Percentiles rank a stretch among this genome's conserved stretches.
Evolutionary conservation across 2,797 vertebrate genomes (phyloP).

Genomic region (Neosalanx taihuensis): DNA sequence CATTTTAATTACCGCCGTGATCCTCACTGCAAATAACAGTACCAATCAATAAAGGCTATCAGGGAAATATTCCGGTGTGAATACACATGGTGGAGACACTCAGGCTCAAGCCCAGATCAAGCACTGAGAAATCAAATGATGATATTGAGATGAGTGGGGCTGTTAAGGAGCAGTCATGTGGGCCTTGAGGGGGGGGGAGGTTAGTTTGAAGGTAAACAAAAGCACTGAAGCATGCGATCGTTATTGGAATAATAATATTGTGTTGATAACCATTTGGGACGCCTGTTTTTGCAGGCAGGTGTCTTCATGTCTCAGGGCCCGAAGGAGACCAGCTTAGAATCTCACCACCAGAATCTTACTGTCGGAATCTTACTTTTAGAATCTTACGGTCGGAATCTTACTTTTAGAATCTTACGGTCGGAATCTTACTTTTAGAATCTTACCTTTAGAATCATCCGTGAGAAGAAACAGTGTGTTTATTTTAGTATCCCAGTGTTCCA

Average conservation of each 20-base stretch:
- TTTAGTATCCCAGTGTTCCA: too few species aligned
- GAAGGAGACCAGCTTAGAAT: too few species aligned
- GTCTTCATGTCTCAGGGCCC: constrained; percentile 35
- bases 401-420: too few species aligned
- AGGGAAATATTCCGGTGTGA: constrained; percentile 71
- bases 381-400: too few species aligned
- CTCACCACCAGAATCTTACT: background rate
- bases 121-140: constrained; percentile 63
- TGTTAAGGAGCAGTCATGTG: constrained; percentile 14
- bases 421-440: too few species aligned
- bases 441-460: too few species aligned
- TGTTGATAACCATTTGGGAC: constrained; percentile 2
- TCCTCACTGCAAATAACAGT: constrained; percentile 78
- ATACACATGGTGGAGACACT: constrained; percentile 65
- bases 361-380: too few species aligned
- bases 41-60: constrained; percentile 73
- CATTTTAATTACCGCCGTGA: constrained; percentile 79
- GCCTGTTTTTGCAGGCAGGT: constrained; percentile 29
- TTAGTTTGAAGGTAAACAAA: background rate
- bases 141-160: constrained; percentile 7
- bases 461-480: too few species aligned
- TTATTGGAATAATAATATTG: constrained; percentile 1
- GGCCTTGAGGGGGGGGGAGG: constrained; percentile 3
- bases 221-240: background rate
- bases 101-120: constrained; percentile 28